A percentile compares a stretch with the other conserved stretches of the same genome.
phyloP scores from a whole-genome alignment of 1,140 invertebrate genomes.

The Eupeodes corollae region DNA sequence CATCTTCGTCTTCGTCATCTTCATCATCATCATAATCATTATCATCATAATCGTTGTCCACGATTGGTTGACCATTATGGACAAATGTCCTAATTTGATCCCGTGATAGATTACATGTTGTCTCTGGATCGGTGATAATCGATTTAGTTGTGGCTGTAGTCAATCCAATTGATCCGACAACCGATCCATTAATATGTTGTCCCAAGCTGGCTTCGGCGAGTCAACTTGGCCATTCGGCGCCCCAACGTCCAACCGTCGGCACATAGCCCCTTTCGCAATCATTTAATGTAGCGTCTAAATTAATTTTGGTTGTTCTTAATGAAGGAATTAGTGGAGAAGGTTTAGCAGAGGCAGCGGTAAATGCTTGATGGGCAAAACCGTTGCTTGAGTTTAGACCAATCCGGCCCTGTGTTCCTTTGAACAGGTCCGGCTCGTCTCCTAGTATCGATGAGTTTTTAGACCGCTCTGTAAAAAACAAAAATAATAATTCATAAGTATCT shows the following conservation, averaged over 20 bases:
- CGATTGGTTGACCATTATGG: slow-evolving; percentile 22
- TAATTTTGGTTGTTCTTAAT: slow-evolving; percentile 35
- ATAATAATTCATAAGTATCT: neutral
- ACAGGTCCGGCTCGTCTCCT: slow-evolving; percentile 40
- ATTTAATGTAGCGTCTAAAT: slow-evolving; percentile 32
- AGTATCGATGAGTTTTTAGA: slow-evolving; percentile 49
- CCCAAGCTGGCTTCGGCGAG: slow-evolving; percentile 55
- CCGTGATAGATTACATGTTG: slow-evolving; percentile 1
- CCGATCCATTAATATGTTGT: slow-evolving; percentile 23
- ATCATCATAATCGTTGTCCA: slow-evolving; percentile 19
- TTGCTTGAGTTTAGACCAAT: slow-evolving; percentile 36
- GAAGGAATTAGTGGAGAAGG: neutral
- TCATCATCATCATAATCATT: slow-evolving; percentile 5
- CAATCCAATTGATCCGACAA: slow-evolving; percentile 21
- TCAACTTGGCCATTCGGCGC: slow-evolving; percentile 86
- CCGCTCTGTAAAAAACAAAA: slow-evolving; percentile 42
- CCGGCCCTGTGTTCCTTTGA: slow-evolving; percentile 41
- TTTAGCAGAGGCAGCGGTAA: slow-evolving; percentile 16
- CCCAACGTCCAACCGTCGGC: slow-evolving; percentile 72
- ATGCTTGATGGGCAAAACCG: slow-evolving; percentile 37
- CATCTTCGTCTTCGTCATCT: neutral
- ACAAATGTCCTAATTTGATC: neutral
- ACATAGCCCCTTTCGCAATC: slow-evolving; percentile 47
- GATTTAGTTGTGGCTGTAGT: slow-evolving; percentile 19
- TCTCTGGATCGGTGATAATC: neutral